Base-by-base conservation (phyloP, 2,113 vertebrate genomes). In the Aplodontia rufa region DNA sequence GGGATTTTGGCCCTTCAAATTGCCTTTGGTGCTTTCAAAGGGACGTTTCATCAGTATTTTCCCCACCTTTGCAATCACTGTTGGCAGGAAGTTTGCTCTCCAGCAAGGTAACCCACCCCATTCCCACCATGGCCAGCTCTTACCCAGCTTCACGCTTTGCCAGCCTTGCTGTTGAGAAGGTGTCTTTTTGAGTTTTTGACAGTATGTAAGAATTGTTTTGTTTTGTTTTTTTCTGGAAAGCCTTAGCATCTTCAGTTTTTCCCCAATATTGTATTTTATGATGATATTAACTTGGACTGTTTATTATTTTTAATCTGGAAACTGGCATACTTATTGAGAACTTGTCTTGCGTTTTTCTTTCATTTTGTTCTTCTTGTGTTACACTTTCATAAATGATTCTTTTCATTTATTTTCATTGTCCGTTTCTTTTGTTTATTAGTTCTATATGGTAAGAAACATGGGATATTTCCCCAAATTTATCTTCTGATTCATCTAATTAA, bases 401-500 rank as follows among this genome's bases (percentile, higher is more conserved):
- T 13, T 68, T 76, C n/a, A 32, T 91, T 69, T 79, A 35, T 80
- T 84, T 83, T 83, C 45, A 11, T 30, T 78, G 8, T 45, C 28
- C n/a, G n/a, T 71, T 55, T 87, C 58, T 92, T 68, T 47, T 42
- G 5, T 83, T 72, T 64, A 84, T 91, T n/a, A 68, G 14, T 78
- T 84, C n/a, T 82, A 5, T 68, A 17, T 1, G 10, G 32, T 68
- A 37, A 68, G 47, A 84, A 96, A 84, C 72, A 11, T 32, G 49
- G 20, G 37, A 3, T 91, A 24, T 68, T 88, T 93, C 58, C 40
- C 35, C 5, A 20, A 13, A 7, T 28, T 76, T 87, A 91, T 94
- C 49, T 92, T 90, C 24, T 11, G 82, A 72, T 87, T 86, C 58
- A 76, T 90, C 49, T 92, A 64, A 90, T 80, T 76, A 72, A 89